Conservation (phyloP, 2,797 vertebrate genomes). For the Anabacerthia variegaticeps region DNA sequence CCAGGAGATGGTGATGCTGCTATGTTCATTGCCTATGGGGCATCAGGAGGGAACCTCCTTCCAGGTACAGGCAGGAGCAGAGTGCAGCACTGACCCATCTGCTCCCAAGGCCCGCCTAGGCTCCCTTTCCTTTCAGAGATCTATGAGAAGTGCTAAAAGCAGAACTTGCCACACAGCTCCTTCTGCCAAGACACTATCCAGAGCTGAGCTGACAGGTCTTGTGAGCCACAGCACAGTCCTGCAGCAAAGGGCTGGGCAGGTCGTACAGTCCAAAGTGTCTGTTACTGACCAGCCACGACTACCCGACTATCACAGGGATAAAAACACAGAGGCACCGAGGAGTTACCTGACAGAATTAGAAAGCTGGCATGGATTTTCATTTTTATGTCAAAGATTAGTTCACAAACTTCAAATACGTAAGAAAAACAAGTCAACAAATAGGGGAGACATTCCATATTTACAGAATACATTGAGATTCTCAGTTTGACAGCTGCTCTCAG, state of each 20-base stretch:
- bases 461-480: neutral
- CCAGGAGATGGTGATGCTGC: neutral
- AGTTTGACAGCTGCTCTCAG: neutral
- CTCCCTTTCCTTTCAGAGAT: neutral
- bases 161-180: accelerated
- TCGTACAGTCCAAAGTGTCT: neutral
- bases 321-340: neutral
- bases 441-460: neutral
- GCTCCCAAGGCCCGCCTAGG: neutral
- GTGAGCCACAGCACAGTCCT: neutral
- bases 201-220: accelerated
- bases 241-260: neutral
- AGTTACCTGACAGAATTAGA: neutral
- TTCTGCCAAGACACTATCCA: neutral
- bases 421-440: neutral
- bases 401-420: neutral
- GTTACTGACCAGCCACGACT: neutral
- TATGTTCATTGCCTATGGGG: accelerated
- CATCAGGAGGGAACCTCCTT: neutral
- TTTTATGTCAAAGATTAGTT: neutral
- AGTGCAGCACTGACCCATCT: neutral
- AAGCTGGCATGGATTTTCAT: neutral
- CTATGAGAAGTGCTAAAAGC: neutral
- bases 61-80: neutral
- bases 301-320: neutral